Percentiles rank a stretch among this genome's conserved stretches.
phyloP scores from a whole-genome alignment of 1,140 invertebrate species.

The Micrasema longulum region DNA sequence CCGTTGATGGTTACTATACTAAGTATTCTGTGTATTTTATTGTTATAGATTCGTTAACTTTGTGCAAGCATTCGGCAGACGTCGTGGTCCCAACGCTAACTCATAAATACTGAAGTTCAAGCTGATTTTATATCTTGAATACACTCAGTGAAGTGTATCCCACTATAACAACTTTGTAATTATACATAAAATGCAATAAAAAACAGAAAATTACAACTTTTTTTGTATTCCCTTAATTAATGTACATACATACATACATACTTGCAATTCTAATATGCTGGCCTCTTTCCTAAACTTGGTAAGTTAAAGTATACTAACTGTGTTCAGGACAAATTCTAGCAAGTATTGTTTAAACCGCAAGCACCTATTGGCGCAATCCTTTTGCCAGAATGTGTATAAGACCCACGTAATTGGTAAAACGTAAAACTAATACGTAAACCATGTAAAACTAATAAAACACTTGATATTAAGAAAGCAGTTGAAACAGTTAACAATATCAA shows the following conservation, averaged over 20 bases:
- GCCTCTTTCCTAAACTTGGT: background rate
- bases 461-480: too few species aligned
- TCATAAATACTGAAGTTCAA: slow-evolving; percentile 70
- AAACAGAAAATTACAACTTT: slow-evolving; percentile 42
- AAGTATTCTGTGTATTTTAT: slow-evolving; percentile 26
- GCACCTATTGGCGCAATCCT: too few species aligned
- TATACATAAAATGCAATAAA: slow-evolving; percentile 54
- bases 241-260: too few species aligned
- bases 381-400: too few species aligned
- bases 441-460: too few species aligned
- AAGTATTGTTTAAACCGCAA: too few species aligned
- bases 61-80: slow-evolving; percentile 93
- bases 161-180: slow-evolving; percentile 41
- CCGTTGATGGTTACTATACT: background rate
- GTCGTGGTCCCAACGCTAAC: slow-evolving; percentile 97
- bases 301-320: too few species aligned
- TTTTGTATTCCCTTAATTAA: background rate
- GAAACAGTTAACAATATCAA: too few species aligned
- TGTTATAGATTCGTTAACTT: slow-evolving; percentile 89
- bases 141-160: slow-evolving; percentile 21
- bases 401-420: too few species aligned
- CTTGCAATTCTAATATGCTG: too few species aligned
- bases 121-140: slow-evolving; percentile 25
- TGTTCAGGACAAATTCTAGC: too few species aligned
- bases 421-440: too few species aligned